Base-by-base conservation (phyloP, 23 tunicate genomes). In the Styela clava region DNA sequence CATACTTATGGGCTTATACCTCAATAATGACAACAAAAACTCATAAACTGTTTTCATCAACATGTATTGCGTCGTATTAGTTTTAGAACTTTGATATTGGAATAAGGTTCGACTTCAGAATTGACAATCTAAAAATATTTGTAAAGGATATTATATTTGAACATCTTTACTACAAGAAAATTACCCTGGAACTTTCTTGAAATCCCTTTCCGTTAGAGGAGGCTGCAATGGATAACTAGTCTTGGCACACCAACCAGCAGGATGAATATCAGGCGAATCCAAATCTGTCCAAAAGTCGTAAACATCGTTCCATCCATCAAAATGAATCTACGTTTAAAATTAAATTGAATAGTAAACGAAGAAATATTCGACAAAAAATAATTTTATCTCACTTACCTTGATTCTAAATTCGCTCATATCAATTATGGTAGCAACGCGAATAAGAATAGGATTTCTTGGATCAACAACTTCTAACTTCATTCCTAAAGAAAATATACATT, bases 381-480 rank as follows among this genome's bases (percentile, higher is more conserved):
- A 5, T 3, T 65, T 28, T 65, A 26, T 21, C 64, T 28, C 9
- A 27, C 26, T 24, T 37, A 76, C 81, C 81, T 37, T 25, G 31
- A 89, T 73, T 31, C 85, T 74, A 64, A 33, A 67, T 52, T 84
- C 88, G 67, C 84, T 85, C 30, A 84, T 33, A 1, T 34, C 74
- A 12, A 63, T 69, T 3, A 89, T 82, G 22, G 88, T 78, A 0
- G 88, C 95, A 24, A 89, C 95, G 3, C 95, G 82, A 24, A 89
- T 23, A 44, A 89, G 82, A 16, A 78, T 52, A 2, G 63, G 85
- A 68, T 89, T 89, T 69, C 88, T 74, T 12, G 62, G 74, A 37
- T 89, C 95, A 19, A 84, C 88, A 18, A 77, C 88, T 52, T 89
- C 95, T 35, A 89, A 29, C 64, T 89, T 89, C 95, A 89, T 89